A percentile compares a stretch with the other conserved stretches of the same genome.
Evolutionary conservation across 2,113 vertebrate genomes (phyloP).

Genomic region (Antennarius striatus): DNA sequence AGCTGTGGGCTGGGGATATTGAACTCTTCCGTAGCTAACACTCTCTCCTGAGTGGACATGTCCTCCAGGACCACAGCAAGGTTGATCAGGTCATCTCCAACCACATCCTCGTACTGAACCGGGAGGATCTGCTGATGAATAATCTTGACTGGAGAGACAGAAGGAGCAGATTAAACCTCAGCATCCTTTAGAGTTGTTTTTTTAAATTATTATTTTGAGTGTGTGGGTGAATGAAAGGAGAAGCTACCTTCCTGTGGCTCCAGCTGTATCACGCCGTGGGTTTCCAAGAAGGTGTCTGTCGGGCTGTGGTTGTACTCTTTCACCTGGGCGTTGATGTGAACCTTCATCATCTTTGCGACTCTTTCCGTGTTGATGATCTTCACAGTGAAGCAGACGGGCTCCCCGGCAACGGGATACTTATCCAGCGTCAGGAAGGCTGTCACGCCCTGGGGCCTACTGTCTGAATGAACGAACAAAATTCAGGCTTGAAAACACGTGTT

Average conservation of each 20-base stretch:
- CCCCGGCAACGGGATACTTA: conserved; percentile 60
- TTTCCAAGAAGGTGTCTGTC: conserved; percentile 73
- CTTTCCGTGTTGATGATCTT: conserved; percentile 62
- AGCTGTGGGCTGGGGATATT: conserved; percentile 69
- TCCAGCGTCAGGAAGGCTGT: conserved; percentile 57
- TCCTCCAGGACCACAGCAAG: conserved; percentile 78
- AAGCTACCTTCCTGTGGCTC: conserved; percentile 70
- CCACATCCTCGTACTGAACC: conserved; percentile 46
- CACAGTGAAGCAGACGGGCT: conserved; percentile 65
- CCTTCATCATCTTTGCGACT: conserved; percentile 49
- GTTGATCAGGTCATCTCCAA: conserved; percentile 74
- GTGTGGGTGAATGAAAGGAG: neutral
- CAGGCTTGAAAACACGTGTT: neutral
- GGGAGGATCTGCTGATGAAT: conserved; percentile 66
- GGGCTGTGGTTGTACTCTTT: conserved; percentile 77
- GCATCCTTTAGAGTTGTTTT: neutral
- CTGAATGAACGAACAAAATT: conserved; percentile 6
- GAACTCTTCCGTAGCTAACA: conserved; percentile 75
- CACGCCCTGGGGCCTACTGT: conserved; percentile 29
- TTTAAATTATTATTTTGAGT: neutral
- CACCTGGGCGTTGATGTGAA: conserved; percentile 75
- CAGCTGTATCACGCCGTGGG: conserved; percentile 41
- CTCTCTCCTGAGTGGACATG: conserved; percentile 46
- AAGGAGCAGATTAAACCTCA: neutral
- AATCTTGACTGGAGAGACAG: conserved; percentile 54